Conservation (phyloP, 2,113 vertebrate species). For the Corythornis madagascariensis region DNA sequence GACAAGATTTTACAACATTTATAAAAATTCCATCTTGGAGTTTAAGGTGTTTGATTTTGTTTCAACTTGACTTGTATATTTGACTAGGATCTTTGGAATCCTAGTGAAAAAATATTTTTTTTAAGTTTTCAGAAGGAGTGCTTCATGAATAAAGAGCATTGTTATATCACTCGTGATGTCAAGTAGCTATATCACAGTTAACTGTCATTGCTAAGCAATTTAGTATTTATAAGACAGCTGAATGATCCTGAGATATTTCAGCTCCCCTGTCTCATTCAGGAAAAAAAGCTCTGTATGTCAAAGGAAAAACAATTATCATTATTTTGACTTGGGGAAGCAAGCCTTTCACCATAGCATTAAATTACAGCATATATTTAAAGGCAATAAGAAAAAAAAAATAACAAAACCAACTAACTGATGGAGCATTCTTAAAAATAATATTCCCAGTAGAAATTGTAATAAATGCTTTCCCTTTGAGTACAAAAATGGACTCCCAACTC, state of each 20-base stretch:
- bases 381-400: background rate
- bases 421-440: background rate
- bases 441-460: background rate
- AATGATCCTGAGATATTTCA: slow-evolving; percentile 11
- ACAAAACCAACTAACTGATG: background rate
- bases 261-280: background rate
- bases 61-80: background rate
- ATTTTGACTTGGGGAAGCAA: background rate
- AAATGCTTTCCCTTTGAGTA: background rate
- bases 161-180: background rate
- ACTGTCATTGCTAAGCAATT: background rate
- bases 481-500: background rate
- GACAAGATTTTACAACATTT: background rate
- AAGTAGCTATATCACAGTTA: background rate
- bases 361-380: background rate
- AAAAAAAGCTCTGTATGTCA: background rate
- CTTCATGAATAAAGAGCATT: background rate
- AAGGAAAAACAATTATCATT: background rate
- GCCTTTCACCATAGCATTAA: background rate
- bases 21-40: background rate
- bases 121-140: background rate
- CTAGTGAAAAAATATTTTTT: background rate
- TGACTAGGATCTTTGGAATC: background rate
- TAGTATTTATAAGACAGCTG: background rate
- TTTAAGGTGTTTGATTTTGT: background rate